phyloP scores from a whole-genome alignment of 2,113 vertebrate species.

The Craseonycteris thonglongyai region DNA sequence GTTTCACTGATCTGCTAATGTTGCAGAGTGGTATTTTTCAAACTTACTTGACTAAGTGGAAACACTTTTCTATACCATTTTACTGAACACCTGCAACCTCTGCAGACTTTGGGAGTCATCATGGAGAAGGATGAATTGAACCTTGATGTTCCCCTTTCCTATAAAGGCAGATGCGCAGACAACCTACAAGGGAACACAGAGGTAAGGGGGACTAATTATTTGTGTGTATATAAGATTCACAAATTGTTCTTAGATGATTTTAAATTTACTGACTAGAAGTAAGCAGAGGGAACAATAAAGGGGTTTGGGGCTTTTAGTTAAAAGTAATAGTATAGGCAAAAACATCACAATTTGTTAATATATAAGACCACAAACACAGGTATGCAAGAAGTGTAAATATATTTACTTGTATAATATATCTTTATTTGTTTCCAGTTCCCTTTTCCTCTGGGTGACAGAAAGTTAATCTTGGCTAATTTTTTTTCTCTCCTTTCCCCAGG shows the following conservation, averaged over 20 bases:
- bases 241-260: not conserved
- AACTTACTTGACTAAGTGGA: not conserved
- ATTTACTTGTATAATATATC: no score
- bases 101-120: not conserved
- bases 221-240: not conserved
- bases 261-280: not conserved
- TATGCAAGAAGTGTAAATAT: no score
- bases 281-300: not conserved
- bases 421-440: no score
- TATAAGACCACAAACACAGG: no score
- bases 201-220: not conserved
- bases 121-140: not conserved
- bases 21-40: not conserved
- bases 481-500: no score
- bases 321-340: not conserved
- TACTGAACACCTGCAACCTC: not conserved
- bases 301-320: not conserved
- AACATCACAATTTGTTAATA: no score
- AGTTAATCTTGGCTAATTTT: no score
- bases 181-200: not conserved
- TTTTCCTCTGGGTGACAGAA: no score
- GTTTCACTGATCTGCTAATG: not conserved
- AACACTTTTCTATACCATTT: not conserved
- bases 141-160: not conserved
- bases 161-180: not conserved